Evolutionary conservation across 2,797 vertebrate genomes (phyloP), one percentile per base, ranked within the genome.

Genomic region (Leptatherina wallacei): DNA sequence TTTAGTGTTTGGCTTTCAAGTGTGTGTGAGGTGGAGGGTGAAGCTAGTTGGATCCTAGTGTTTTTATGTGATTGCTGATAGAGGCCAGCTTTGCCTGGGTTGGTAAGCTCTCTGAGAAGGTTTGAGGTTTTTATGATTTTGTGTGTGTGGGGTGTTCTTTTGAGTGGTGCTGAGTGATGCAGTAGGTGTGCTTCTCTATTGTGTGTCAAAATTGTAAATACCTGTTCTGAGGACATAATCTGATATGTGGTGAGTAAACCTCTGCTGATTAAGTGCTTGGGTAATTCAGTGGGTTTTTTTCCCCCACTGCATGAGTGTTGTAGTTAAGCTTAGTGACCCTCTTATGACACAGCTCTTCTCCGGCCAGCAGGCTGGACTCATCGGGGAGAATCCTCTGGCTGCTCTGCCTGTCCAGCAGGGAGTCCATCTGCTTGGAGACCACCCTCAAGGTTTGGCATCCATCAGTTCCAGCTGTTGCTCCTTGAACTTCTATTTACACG

Each of bases 311-410:
- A 42, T 1, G 1, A 68, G 75, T 55, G 60, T 57, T 16, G 52
- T 10, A 20, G 52, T 62, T 66, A 4, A 35, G 33, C 55, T 24
- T 49, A 8, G 57, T 78, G 84, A 84, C 85, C 84, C 77, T 77
- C 61, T 40, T 16, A 9, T 84, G 85, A 87, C 80, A 35, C 71
- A 67, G 44, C 61, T 74, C 63, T 75, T 52, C 58, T 69, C 77
- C 75, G 76, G 60, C 78, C 84, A 72, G 49, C 96, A 98, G 91
- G 94, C 96, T 3, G 96, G 96, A 68, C 94, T 98, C 84, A 91
- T 97, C 27, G 96, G 95, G 72, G 97, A 98, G 57, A 96, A 95
- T 70, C 95, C 96, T 60, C 83, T 97, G 69, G 93, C 95, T 8
- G 80, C 90, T 57, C 79, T 95, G 68, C 87, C 94, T 20, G 87